Base-by-base conservation (phyloP, 2,888 invertebrate species). In the Globia sparganii region DNA sequence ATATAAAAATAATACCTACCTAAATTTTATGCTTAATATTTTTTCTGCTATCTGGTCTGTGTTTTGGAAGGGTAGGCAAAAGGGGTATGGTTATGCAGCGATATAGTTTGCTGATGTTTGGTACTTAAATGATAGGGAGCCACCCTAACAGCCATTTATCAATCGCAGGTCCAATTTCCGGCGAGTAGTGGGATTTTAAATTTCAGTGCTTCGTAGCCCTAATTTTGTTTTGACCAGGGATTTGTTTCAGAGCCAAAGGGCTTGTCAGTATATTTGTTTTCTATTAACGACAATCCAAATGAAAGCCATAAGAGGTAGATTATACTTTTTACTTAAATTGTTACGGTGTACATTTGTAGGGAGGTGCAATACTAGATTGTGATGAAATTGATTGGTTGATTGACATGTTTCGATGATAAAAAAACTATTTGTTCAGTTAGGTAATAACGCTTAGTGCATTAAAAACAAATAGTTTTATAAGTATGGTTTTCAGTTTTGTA, bases 1-100 rank as follows among this genome's bases (percentile, higher is more conserved):
- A 83, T 74, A 79, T 81, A 75, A 83, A 88, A 84, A 78, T 78
- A 46, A 68, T 53, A 81, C 40, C 25, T 77, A 67, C n/a, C n/a
- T 77, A 74, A 64, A 81, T 81, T 13, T 56, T 71, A 21, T 43
- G 43, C 25, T 40, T 49, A 49, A 58, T 49, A 74, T 1, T 49
- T 62, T 37, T 62, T n/a, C 21, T n/a, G 40, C 18, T 49, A 64
- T 56, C 15, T 15, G 0, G 15, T 4, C 28, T 61, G 25, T 66
- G 15, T 56, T 56, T 56, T 37, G 25, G 37, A 56, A 37, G 75
- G 75, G 15, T 79, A 37, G 21, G 58, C 9, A 58, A 58, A 49
- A 59, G 25, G 56, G 61, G 34, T 73, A 53, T 8, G 31, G n/a
- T 25, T 34, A 37, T 43, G 34, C 53, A 61, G 46, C 2, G 13